Conservation (phyloP, 2,113 vertebrate genomes). For the Nymphicus hollandicus region DNA sequence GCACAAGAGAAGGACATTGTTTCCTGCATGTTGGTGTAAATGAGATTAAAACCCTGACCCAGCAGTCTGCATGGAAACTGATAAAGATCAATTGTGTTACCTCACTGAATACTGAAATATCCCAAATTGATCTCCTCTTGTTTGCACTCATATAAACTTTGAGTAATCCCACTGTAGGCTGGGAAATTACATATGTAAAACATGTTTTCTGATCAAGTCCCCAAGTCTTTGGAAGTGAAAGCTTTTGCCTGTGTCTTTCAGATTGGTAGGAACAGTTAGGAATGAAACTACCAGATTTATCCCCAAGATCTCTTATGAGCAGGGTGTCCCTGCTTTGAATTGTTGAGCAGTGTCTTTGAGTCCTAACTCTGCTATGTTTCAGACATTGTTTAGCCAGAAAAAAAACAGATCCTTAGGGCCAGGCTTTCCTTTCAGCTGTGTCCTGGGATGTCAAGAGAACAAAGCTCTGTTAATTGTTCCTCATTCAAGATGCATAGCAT, state of each 20-base stretch:
- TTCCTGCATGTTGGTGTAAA: background rate
- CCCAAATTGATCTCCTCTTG: background rate
- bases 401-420: background rate
- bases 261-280: background rate
- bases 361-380: background rate
- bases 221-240: background rate
- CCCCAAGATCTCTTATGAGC: background rate
- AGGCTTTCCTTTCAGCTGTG: slow-evolving; percentile 17
- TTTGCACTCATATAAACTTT: background rate
- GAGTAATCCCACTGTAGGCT: background rate
- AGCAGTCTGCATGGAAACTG: background rate
- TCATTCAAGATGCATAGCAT: background rate
- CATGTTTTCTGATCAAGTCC: background rate
- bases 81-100: slow-evolving; percentile 1
- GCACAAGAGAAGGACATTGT: background rate
- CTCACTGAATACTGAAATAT: background rate
- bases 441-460: slow-evolving; percentile 2
- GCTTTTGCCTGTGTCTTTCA: background rate
- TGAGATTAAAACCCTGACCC: background rate
- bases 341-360: background rate
- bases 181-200: background rate
- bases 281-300: background rate
- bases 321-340: background rate
- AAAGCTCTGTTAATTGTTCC: slow-evolving; percentile 18
- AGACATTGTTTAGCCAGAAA: background rate